Base-by-base conservation (phyloP, 2,797 vertebrate species). In the Falco columbarius region DNA sequence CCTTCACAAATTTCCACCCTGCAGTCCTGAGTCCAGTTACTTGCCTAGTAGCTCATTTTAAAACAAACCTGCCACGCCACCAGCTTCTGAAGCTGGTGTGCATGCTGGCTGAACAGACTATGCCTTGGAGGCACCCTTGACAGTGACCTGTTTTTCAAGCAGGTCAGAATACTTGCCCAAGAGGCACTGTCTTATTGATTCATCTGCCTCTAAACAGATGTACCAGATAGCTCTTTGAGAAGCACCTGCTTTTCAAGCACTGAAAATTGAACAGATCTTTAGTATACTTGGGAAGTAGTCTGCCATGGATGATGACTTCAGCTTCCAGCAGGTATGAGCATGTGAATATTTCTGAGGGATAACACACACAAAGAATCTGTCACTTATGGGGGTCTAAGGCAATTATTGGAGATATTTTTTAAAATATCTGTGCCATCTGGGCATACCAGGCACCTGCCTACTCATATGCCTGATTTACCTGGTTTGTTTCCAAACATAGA, bases 141-240 rank as follows among this genome's bases (percentile, higher is more conserved):
- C 42, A 86, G 80, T 96, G 97, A 96, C 97, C 97, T 97, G 91
- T 90, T 97, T 97, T 93, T 47, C 88, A 58, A 96, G 84, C 52
- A 82, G 95, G 95, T 95, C 95, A 94, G 58, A 94, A 80, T 10
- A 74, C 90, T 49, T 97, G 93, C 94, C 97, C 91, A 23, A 71
- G 66, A 95, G 97, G 90, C 94, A 89, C 74, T 85, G 92, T 91
- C 86, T 86, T 94, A 93, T 72, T 96, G 96, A 94, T 97, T 97
- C 86, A 72, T 83, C 91, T 96, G 94, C 76, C 72, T 96, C 82
- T 89, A 90, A 96, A 96, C 93, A 97, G 84, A 94, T 91, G 93
- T 40, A 96, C 76, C 51, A 89, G 71, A 44, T 86, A 89, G 12
- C 65, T 70, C 70, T 17, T 62, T 73, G 92, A 95, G 83, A 83